These are phyloP conservation scores for Oophaga pumilio DNA, from an alignment of 2,113 vertebrate genomes.

Conservation along the genomic window DNA sequence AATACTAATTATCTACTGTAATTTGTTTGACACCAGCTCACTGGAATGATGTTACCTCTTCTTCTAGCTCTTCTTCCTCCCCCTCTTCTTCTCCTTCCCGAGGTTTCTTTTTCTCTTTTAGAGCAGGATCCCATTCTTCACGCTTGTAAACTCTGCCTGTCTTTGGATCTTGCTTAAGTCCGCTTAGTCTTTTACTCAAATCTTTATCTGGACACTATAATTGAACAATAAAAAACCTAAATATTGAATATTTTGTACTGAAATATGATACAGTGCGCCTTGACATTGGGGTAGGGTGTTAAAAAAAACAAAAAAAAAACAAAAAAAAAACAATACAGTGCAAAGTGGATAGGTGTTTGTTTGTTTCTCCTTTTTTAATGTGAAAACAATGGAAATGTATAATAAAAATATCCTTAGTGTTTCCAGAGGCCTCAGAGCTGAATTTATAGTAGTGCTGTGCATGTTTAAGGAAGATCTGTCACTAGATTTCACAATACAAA, in stretches of 20 bases:
- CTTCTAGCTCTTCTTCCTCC: conserved; percentile 65
- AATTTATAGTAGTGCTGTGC: too few species aligned
- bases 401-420: too few species aligned
- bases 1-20: not conserved
- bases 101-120: conserved; percentile 65
- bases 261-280: too few species aligned
- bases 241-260: not conserved
- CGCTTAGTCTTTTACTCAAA: conserved; percentile 79
- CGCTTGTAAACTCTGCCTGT: conserved; percentile 76
- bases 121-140: conserved; percentile 76
- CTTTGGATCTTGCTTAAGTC: conserved; percentile 77
- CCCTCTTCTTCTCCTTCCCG: conserved; percentile 66
- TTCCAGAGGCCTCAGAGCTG: too few species aligned
- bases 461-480: too few species aligned
- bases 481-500: too few species aligned
- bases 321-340: not conserved
- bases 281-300: not conserved
- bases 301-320: not conserved
- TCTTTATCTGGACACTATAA: conserved; percentile 85
- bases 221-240: not conserved
- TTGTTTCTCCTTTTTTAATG: too few species aligned
- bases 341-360: too few species aligned
- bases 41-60: conserved; percentile 62
- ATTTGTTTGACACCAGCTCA: not conserved
- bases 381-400: too few species aligned